Evolutionary conservation across 2,888 invertebrate genomes (phyloP).

Genomic region (Plemyria rubiginata): DNA sequence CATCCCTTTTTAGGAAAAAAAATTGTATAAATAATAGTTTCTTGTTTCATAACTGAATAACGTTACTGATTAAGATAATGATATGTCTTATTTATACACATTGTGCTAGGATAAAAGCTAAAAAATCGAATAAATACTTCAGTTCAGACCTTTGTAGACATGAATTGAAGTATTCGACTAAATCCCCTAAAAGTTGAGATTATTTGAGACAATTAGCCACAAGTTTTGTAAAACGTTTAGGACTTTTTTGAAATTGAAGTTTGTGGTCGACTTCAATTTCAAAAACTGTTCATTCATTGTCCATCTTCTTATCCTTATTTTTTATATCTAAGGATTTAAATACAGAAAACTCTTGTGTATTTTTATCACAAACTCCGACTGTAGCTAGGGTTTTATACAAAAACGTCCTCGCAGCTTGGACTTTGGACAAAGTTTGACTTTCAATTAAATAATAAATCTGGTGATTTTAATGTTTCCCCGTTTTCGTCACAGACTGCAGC

Average conservation of each 20-base stretch:
- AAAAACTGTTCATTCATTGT: background rate
- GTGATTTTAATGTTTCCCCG: slow-evolving; percentile 8
- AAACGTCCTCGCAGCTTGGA: background rate
- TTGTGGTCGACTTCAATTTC: too few species aligned
- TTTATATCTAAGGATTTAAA: background rate
- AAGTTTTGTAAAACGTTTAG: too few species aligned
- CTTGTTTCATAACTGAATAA: slow-evolving; percentile 2
- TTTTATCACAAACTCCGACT: too few species aligned
- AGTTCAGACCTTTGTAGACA: background rate
- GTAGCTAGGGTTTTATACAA: background rate
- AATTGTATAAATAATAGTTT: slow-evolving; percentile 6
- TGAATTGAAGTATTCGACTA: too few species aligned
- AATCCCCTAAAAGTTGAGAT: too few species aligned
- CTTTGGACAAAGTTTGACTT: background rate
- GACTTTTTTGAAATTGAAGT: too few species aligned
- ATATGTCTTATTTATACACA: slow-evolving; percentile 63
- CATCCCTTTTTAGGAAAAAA: too few species aligned
- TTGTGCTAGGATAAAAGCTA: slow-evolving; percentile 18
- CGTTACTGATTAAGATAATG: slow-evolving; percentile 52
- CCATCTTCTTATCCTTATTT: background rate
- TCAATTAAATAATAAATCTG: slow-evolving; percentile 23
- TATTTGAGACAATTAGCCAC: too few species aligned
- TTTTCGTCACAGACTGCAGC: slow-evolving; percentile 89
- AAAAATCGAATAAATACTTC: slow-evolving; percentile 15
- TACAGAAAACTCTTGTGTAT: too few species aligned